A percentile compares a stretch with the other conserved stretches of the same genome.
phyloP scores from a whole-genome alignment of 2,113 vertebrate species.

The Uropsilus gracilis region DNA sequence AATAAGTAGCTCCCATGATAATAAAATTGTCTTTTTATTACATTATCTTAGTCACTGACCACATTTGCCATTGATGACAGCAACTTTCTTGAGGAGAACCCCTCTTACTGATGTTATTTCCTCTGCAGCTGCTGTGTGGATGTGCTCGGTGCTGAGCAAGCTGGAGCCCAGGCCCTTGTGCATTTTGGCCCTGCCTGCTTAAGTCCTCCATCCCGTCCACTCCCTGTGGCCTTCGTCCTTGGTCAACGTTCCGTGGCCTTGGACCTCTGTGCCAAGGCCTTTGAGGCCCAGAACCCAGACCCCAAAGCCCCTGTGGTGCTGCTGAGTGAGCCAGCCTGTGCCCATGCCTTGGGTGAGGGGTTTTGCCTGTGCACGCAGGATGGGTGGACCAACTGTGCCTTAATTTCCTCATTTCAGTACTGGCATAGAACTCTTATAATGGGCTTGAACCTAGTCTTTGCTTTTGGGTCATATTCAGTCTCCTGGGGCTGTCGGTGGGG shows the following conservation, averaged over 20 bases:
- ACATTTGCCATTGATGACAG: not conserved
- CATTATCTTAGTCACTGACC: not conserved
- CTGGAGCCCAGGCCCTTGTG: constrained; percentile 89
- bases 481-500: not conserved
- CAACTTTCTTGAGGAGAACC: not conserved
- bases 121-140: constrained; percentile 95
- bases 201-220: constrained; percentile 90
- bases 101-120: not conserved
- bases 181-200: constrained; percentile 94
- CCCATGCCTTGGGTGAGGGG: constrained; percentile 84
- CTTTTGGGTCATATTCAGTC: not conserved
- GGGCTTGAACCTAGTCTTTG: not conserved
- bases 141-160: constrained; percentile 94
- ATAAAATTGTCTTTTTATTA: not conserved
- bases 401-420: not conserved
- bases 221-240: constrained; percentile 92
- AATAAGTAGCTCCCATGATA: not conserved
- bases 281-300: constrained; percentile 88
- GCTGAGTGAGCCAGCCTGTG: constrained; percentile 91
- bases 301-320: constrained; percentile 85
- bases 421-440: not conserved
- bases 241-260: constrained; percentile 87
- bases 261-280: constrained; percentile 85
- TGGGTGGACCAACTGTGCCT: not conserved
- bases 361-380: not conserved